Conservation (phyloP, 1,140 invertebrate genomes). For the Nasonia giraulti region DNA sequence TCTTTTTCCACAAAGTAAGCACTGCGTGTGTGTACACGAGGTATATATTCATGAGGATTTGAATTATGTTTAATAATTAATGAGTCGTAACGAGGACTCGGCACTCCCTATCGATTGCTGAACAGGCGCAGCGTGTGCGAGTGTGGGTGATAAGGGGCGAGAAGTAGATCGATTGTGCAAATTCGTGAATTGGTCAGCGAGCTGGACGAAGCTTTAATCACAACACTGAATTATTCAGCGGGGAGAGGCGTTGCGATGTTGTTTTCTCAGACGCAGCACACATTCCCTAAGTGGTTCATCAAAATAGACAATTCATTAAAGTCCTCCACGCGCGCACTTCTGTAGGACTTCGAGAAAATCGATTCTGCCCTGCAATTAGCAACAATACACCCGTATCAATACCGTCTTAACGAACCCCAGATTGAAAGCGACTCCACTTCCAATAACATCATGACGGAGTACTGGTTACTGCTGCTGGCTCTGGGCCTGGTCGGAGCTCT, state of each 20-base stretch:
- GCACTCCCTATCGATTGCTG: background rate
- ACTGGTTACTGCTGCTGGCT: constrained; percentile 53
- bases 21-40: too few relatives aligned
- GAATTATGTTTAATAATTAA: background rate
- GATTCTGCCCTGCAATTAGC: background rate
- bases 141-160: background rate
- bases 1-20: too few relatives aligned
- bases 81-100: background rate
- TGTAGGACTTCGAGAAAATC: background rate
- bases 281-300: background rate
- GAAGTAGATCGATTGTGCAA: background rate
- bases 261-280: too few relatives aligned
- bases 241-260: background rate
- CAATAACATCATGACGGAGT: background rate
- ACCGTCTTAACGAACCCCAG: too few relatives aligned
- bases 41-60: background rate
- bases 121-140: background rate
- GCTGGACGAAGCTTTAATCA: background rate
- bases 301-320: background rate
- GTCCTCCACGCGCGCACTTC: background rate
- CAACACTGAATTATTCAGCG: background rate
- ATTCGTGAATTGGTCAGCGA: background rate
- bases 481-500: constrained; percentile 56
- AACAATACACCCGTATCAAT: too few relatives aligned
- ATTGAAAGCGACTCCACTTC: background rate